Base-by-base conservation (phyloP, 2,888 invertebrate species). In the Thereva unica region DNA sequence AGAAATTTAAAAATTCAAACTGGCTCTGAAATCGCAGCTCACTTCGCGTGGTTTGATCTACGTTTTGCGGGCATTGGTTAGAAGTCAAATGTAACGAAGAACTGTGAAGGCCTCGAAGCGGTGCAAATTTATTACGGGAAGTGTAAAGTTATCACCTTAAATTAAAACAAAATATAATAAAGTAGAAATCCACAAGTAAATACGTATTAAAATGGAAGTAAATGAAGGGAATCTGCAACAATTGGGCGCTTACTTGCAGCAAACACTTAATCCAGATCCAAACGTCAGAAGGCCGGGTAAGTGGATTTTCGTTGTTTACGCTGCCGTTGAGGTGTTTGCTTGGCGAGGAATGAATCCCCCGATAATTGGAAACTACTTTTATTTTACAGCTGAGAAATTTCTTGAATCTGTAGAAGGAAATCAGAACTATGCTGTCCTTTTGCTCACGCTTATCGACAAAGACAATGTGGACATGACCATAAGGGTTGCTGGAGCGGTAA, bases 391-490 rank as follows among this genome's bases (percentile, higher is more conserved):
- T 69, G 97, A 97, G 80, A 93, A 92, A 76, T 93, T 94, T 79
- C 83, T 97, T 71, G 91, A 94, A 80, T 89, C 92, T 45, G 90
- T 96, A 3, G 97, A 97, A 83, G 84, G 87, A 1, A 95, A 95
- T 78, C 90, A 92, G 77, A 95, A 95, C 78, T 97, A 94, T 83
- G 90, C 96, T 0, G 83, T 95, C 10, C 82, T 97, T 37, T 81
- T 97, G 57, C 83, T 98, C 5, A 89, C 93, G 75, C 84, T 97
- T 8, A 88, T 98, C 67, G 92, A 94, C 74, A 93, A 92, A 74
- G 84, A 89, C 52, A 89, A 89, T 71, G 84, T 91, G 50, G 92
- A 93, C 71, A 83, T 90, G 76, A 91, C 91, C 2, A 91, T 96
- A 67, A 84, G 96, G 71, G 86, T 95, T 45, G 92, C 95, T 5